Evolutionary conservation across 2,888 invertebrate genomes (phyloP), one percentile per base, ranked within the genome.

Genomic region (Ctenicera cuprea): DNA sequence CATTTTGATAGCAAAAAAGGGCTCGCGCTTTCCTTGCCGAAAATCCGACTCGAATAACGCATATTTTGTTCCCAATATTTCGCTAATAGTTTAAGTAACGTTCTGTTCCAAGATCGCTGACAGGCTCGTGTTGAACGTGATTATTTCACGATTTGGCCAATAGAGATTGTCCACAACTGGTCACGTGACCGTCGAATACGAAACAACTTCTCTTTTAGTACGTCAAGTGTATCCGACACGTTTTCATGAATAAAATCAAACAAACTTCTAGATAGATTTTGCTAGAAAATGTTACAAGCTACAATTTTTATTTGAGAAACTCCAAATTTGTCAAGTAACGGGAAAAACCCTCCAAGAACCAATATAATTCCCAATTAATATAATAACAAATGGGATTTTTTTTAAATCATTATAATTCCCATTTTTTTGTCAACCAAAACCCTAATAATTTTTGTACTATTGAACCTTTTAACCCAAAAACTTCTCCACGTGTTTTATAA

Each of bases 71-170:
- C 43, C 45, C n/a, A 20, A 57, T 50, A 57, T 73, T 54, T 45
- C 26, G 38, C 22, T 74, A 74, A 70, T 70, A 70, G 66, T 64
- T 73, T 74, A 73, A 76, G 74, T 67, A 74, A 71, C 68, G 59
- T 69, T 62, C 75, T 72, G 75, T 70, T 74, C 63, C 65, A 74
- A 76, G 76, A 76, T 71, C 71, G 74, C 74, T 77, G 77, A 74
- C 76, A 74, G 68, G 76, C 74, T 77, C 63, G 70, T 70, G 66
- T 45, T 68, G 73, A 64, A 77, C 78, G 78, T 78, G 78, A 77
- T 78, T 77, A 76, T 67, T 74, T 73, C 52, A 62, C 74, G 78
- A 78, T 78, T 78, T 78, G 76, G 76, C 78, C 74, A 78, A 78
- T 78, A 52, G 70, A 69, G 68, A 78, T 73, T 77, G 77, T 77